phyloP scores from a whole-genome alignment of 1,140 invertebrate species.

The Metopolophium dirhodum region DNA sequence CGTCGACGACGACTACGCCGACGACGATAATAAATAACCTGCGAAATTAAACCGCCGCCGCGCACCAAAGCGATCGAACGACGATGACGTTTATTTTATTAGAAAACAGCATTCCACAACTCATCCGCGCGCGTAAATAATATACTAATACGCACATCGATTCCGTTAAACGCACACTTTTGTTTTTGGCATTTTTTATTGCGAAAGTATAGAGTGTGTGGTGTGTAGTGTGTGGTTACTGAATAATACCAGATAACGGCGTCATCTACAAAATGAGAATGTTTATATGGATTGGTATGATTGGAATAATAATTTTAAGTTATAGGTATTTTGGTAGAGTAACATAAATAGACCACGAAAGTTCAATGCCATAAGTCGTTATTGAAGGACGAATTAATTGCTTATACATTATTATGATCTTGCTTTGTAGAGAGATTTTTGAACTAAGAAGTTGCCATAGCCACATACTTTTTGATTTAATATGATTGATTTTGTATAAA shows the following conservation, averaged over 20 bases:
- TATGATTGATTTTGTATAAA: too few relatives aligned
- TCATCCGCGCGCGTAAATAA: neutral
- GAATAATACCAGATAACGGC: too few relatives aligned
- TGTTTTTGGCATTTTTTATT: too few relatives aligned
- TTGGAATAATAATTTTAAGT: neutral
- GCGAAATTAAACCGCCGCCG: neutral
- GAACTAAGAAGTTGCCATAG: too few relatives aligned
- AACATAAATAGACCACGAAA: too few relatives aligned
- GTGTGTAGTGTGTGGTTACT: neutral
- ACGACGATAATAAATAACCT: neutral
- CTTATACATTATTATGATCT: too few relatives aligned
- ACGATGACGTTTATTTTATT: conserved; percentile 1
- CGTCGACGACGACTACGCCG: neutral
- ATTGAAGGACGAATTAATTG: too few relatives aligned
- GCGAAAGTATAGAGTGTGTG: neutral
- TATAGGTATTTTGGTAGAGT: neutral
- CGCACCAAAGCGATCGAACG: neutral
- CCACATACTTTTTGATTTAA: too few relatives aligned
- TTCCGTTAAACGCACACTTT: neutral
- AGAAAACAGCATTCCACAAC: neutral
- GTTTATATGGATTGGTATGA: neutral
- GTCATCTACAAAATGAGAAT: too few relatives aligned
- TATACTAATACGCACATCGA: neutral
- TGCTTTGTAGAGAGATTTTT: too few relatives aligned
- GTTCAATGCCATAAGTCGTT: too few relatives aligned